These are phyloP conservation scores for Corythornis cristatus DNA, from an alignment of 2,113 vertebrate species.

Conservation along the genomic window DNA sequence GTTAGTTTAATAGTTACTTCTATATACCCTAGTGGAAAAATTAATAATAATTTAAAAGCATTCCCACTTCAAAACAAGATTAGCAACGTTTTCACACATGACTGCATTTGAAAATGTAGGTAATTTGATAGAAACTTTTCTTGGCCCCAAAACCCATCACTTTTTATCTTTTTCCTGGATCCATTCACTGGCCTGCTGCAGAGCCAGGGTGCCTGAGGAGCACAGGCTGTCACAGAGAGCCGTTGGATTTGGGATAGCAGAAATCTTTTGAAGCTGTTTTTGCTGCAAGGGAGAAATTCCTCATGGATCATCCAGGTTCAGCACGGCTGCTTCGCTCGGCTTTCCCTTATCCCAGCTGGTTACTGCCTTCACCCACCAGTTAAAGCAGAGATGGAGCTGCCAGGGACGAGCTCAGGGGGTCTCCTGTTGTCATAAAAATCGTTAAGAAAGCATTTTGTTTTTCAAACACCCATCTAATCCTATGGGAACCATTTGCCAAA, in stretches of 20 bases:
- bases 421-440: background rate
- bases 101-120: background rate
- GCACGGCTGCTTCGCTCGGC: fast-evolving
- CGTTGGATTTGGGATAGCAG: background rate
- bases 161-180: background rate
- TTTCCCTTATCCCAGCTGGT: background rate
- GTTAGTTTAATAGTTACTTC: background rate
- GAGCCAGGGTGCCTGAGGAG: background rate
- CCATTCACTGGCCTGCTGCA: background rate
- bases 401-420: background rate
- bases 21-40: background rate
- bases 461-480: background rate
- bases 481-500: background rate
- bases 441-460: background rate
- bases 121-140: background rate
- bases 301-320: background rate
- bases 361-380: background rate
- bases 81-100: too few relatives aligned
- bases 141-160: background rate
- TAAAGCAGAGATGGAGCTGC: background rate
- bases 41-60: background rate
- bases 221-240: background rate
- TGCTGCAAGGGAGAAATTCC: background rate
- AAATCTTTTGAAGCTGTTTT: background rate
- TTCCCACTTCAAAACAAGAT: background rate